Evolutionary conservation across 2,113 vertebrate species (phyloP), one percentile per base, ranked within the genome.

Genomic region (Aspiorhynchus laticeps): DNA sequence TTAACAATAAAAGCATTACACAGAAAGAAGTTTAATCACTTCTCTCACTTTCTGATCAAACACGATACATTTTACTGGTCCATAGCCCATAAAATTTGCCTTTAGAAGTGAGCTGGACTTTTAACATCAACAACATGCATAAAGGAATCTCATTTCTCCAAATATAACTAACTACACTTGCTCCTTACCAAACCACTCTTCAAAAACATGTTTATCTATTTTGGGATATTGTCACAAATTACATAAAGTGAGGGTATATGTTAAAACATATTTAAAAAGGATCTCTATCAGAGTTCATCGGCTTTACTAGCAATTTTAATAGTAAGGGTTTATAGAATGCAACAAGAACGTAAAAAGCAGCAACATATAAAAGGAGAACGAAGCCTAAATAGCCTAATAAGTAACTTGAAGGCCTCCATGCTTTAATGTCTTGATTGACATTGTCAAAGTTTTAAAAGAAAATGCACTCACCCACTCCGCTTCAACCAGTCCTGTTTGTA

Each of bases 271-370:
- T 46, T 46, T 46, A 46, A 46, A 46, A 46, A 31, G 12, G 28
- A 31, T 67, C 3, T 31, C 5, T 67, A 31, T 67, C 26, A 31
- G 63, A 65, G 56, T 28, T 65, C 11, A 65, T 28, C 61, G 9
- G 5, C n/a, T 65, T 65, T 28, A 65, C 26, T 65, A 65, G 61
- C 61, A 28, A 65, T 28, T 65, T 14, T 28, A 65, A 28, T 26
- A 63, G 59, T 63, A 63, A 63, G n/a, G 59, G 59, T 63, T 63
- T 26, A 63, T 63, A 63, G 59, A 63, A 11, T 63, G 59, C 59
- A 59, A 59, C 56, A n/a, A 59, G 56, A 59, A 59, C 56, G n/a
- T 59, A 56, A 7, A 56, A 56, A 56, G 19, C 53, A 61, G 24
- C 59, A 61, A 61, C 59, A 61, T 61, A 61, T 56, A 56, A 56